These are phyloP conservation scores for Tetramorium parvispinum DNA, from an alignment of 1,140 invertebrate genomes.

Conservation along the genomic window DNA sequence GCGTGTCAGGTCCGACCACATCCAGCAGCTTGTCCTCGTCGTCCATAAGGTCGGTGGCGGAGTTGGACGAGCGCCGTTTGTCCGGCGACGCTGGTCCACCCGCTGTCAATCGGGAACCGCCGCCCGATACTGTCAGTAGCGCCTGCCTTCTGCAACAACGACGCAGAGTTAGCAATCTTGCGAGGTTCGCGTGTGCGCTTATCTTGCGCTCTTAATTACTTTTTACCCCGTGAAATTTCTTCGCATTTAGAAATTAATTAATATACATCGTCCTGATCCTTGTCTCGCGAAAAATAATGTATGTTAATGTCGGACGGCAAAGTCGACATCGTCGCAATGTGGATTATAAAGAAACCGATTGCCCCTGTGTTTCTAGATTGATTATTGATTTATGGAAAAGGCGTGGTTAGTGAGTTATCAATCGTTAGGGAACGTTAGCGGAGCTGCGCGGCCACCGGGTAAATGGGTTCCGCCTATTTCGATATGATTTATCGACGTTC, in stretches of 20 bases:
- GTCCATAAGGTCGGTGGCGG: conserved; percentile 87
- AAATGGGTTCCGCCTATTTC: conserved; percentile 56
- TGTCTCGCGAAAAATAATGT: background rate
- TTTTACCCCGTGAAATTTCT: background rate
- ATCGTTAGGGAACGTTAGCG: conserved; percentile 21
- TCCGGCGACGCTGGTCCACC: conserved; percentile 91
- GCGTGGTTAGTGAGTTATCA: conserved; percentile 49
- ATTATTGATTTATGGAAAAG: conserved; percentile 57
- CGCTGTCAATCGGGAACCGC: conserved; percentile 82
- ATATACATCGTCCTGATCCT: background rate
- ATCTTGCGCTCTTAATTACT: background rate
- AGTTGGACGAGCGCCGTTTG: conserved; percentile 87
- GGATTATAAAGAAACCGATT: background rate
- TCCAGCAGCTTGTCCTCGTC: conserved; percentile 95
- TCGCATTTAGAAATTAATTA: conserved; percentile 9
- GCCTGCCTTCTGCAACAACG: conserved; percentile 89
- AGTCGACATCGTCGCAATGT: background rate
- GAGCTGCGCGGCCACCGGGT: conserved; percentile 38
- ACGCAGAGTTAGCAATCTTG: conserved; percentile 83
- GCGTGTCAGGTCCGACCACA: conserved; percentile 94
- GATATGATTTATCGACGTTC: conserved; percentile 50
- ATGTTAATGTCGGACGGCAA: background rate
- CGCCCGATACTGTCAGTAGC: conserved; percentile 84
- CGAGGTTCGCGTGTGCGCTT: background rate
- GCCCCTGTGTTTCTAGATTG: conserved; percentile 19